Percentiles rank a stretch among this genome's conserved stretches.
These are phyloP conservation scores for Molothrus aeneus DNA, from an alignment of 2,797 vertebrate genomes.

Conservation along the genomic window DNA sequence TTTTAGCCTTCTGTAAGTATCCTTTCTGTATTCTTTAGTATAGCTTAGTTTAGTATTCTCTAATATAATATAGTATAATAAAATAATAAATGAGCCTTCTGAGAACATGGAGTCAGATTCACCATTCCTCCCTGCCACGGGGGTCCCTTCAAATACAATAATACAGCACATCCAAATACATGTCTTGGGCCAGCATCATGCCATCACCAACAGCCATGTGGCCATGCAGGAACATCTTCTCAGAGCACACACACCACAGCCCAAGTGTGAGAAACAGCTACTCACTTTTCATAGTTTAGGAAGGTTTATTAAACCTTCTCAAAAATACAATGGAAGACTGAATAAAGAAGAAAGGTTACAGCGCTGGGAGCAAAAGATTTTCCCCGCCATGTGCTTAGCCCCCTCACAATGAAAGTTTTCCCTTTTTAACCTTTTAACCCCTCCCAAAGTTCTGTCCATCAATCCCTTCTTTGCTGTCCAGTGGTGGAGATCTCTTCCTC, in stretches of 20 bases:
- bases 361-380: too few species aligned
- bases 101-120: neutral
- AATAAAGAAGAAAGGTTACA: too few species aligned
- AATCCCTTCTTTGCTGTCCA: too few species aligned
- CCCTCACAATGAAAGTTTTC: too few species aligned
- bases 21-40: neutral
- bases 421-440: too few species aligned
- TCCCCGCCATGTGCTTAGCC: too few species aligned
- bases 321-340: too few species aligned
- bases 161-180: neutral
- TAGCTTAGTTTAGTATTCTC: neutral
- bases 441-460: too few species aligned
- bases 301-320: too few species aligned
- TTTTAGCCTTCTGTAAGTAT: neutral
- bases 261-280: too few species aligned
- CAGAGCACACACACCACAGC: neutral
- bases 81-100: neutral
- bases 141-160: neutral
- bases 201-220: neutral
- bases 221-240: neutral
- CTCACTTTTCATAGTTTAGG: too few species aligned
- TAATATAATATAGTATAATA: neutral
- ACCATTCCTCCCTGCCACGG: neutral
- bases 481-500: too few species aligned
- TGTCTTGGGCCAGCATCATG: fast-evolving